phyloP scores from a whole-genome alignment of 1,140 invertebrate species.

The Catajapyx aquilonaris region DNA sequence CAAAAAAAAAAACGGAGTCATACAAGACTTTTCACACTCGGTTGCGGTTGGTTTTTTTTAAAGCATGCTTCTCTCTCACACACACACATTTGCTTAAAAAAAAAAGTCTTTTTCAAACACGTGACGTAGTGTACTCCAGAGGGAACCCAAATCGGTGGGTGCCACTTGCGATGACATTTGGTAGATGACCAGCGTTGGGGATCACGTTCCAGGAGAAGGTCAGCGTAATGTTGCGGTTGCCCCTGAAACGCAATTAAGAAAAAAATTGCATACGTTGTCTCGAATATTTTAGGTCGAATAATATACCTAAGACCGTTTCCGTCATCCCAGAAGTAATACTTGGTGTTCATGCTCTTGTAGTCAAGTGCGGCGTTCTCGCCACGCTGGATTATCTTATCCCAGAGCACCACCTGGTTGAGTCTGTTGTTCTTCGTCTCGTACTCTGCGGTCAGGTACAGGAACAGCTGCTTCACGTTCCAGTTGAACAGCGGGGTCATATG shows the following conservation, averaged over 20 bases:
- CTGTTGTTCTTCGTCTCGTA: conserved; percentile 78
- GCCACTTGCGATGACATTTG: conserved; percentile 59
- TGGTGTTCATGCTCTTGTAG: conserved; percentile 86
- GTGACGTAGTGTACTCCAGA: conserved; percentile 56
- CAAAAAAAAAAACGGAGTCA: no score
- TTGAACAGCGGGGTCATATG: conserved; percentile 82
- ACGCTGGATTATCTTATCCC: conserved; percentile 95
- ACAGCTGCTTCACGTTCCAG: conserved; percentile 99
- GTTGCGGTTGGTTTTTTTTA: no score
- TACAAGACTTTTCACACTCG: no score
- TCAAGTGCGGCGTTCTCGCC: conserved; percentile 79
- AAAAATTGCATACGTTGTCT: neutral
- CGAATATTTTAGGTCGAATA: neutral
- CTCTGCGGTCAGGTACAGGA: conserved; percentile 90
- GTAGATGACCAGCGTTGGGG: conserved; percentile 88
- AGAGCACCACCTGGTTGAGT: conserved; percentile 85
- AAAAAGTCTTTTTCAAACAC: no score
- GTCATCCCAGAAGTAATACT: conserved; percentile 99
- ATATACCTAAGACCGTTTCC: conserved; percentile 78
- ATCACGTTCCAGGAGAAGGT: conserved; percentile 96
- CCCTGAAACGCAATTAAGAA: conserved; percentile 36
- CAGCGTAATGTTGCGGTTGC: conserved; percentile 80
- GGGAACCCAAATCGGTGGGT: conserved; percentile 77
- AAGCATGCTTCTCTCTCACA: no score
- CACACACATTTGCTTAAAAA: no score